phyloP scores from a whole-genome alignment of 2,113 vertebrate species.

The Archocentrus centrarchus region DNA sequence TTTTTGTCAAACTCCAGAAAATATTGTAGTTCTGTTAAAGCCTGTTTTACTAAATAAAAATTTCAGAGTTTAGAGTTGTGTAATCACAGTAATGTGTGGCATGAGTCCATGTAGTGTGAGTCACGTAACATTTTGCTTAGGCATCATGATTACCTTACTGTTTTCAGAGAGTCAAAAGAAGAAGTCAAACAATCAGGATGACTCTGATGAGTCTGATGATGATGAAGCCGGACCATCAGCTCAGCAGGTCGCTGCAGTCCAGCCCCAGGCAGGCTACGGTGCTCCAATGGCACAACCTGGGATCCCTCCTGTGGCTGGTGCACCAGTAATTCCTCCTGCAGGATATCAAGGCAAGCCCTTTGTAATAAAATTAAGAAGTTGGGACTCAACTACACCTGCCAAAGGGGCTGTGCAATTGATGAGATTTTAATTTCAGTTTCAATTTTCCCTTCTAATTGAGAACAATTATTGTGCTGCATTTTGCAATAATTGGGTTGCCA shows the following conservation, averaged over 20 bases:
- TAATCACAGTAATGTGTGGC: neutral
- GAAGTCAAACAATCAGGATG: constrained; percentile 91
- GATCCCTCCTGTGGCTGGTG: constrained; percentile 87
- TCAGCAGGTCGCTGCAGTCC: constrained; percentile 87
- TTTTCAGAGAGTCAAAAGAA: constrained; percentile 93
- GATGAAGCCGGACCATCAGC: constrained; percentile 91
- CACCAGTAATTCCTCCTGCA: constrained; percentile 91
- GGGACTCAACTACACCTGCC: neutral
- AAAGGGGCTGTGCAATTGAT: neutral
- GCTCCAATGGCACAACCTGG: constrained; percentile 92
- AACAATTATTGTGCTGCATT: neutral
- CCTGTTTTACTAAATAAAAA: neutral
- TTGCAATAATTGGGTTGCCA: neutral
- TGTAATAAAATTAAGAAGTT: neutral
- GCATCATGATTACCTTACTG: neutral
- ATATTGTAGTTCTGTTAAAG: neutral
- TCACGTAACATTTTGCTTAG: neutral
- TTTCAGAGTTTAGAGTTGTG: neutral
- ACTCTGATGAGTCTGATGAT: constrained; percentile 95
- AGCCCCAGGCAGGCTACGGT: constrained; percentile 88
- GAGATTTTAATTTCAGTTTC: neutral
- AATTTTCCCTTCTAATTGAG: neutral
- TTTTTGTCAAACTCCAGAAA: no score
- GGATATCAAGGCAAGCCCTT: constrained; percentile 76
- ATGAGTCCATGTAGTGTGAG: neutral